Conservation (phyloP, 2,797 vertebrate species). For the Sarcophilus harrisii region DNA sequence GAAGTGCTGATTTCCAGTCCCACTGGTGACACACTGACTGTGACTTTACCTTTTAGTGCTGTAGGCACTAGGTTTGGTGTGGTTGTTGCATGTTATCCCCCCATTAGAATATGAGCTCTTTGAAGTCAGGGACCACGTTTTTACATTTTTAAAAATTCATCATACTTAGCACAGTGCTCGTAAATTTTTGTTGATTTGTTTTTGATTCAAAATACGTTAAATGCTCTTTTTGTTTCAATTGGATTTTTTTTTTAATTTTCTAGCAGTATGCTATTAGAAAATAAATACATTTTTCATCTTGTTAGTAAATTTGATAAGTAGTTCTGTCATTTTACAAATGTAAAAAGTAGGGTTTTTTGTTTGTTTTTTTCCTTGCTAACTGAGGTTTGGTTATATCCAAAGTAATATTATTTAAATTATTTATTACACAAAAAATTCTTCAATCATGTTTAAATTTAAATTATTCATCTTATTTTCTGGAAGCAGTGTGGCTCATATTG, state of each 20-base stretch:
- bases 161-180: neutral
- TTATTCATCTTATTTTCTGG: neutral
- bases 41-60: neutral
- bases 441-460: constrained; percentile 11
- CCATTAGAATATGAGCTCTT: neutral
- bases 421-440: constrained; percentile 14
- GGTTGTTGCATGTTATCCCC: neutral
- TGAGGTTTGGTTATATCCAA: neutral
- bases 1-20: neutral
- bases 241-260: neutral
- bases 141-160: neutral
- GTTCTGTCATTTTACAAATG: neutral
- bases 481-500: neutral
- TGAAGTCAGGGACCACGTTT: neutral
- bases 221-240: neutral
- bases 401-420: neutral
- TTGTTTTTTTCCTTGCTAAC: neutral
- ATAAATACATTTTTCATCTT: neutral
- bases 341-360: neutral
- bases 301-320: neutral
- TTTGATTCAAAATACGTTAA: neutral
- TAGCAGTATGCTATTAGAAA: neutral
- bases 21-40: neutral
- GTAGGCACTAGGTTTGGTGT: neutral
- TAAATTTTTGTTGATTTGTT: neutral